These are phyloP conservation scores for Seriola quinqueradiata DNA, from an alignment of 2,113 vertebrate species.

Conservation along the genomic window DNA sequence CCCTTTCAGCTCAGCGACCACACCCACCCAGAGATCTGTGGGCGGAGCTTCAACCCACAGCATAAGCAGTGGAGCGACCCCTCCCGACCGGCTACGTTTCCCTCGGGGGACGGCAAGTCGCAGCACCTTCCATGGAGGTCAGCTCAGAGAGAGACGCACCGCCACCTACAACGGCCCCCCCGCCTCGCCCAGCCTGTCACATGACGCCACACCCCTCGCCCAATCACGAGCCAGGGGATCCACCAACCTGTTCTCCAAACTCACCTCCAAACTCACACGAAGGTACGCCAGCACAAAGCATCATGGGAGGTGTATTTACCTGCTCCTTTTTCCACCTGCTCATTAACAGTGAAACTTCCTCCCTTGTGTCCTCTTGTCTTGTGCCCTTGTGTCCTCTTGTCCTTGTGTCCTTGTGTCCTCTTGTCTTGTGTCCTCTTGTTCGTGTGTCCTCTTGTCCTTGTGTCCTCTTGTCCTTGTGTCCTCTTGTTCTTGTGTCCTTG, in stretches of 20 bases:
- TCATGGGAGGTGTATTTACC: not conserved
- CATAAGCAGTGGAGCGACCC: slow-evolving; percentile 90
- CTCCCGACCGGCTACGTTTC: slow-evolving; percentile 90
- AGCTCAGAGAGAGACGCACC: slow-evolving; percentile 91
- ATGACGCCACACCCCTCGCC: slow-evolving; percentile 89
- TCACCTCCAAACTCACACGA: slow-evolving; percentile 93
- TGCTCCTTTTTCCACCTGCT: not conserved
- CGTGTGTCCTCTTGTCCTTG: too few species aligned
- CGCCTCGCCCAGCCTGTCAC: slow-evolving; percentile 92
- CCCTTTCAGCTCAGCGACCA: slow-evolving; percentile 62
- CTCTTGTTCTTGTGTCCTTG: too few species aligned
- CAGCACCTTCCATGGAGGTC: slow-evolving; percentile 94
- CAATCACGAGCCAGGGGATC: slow-evolving; percentile 85
- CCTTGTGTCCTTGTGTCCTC: too few species aligned
- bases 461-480: too few species aligned
- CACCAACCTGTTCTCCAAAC: slow-evolving; percentile 93
- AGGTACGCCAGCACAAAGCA: slow-evolving; percentile 83
- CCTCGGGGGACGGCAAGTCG: slow-evolving; percentile 92
- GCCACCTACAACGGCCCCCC: slow-evolving; percentile 95
- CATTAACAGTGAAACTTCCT: not conserved
- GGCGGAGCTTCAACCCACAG: slow-evolving; percentile 93
- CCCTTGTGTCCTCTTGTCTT: not conserved
- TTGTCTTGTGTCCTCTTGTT: too few species aligned
- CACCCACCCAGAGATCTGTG: slow-evolving; percentile 85
- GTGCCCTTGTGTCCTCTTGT: too few species aligned